Evolutionary conservation across 2,113 vertebrate species (phyloP), one percentile per base, ranked within the genome.

Genomic region (Clarias magur): DNA sequence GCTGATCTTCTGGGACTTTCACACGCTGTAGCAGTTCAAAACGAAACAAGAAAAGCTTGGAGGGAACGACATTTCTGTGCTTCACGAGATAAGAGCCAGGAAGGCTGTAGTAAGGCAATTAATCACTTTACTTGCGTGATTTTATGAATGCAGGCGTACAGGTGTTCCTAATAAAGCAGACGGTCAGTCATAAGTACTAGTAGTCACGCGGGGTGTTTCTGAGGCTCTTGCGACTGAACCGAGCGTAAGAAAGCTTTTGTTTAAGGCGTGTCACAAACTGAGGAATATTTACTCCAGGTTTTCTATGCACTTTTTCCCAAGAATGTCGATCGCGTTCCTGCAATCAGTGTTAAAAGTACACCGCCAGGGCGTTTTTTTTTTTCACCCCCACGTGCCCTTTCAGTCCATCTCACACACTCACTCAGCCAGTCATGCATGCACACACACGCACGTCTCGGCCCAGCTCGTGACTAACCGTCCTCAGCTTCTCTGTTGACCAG

Each of bases 371-470:
- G 21, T 48, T 48, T 34, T 34, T 48, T 34, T 34, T 78, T 42
- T 53, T 65, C 13, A 75, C 68, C n/a, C 68, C 83, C 53, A 79
- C 81, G 76, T 82, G 78, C 91, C 85, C 87, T 93, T 62, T 90
- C 90, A 88, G 85, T 92, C 82, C 85, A 42, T 90, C 65, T 72
- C n/a, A 19, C 60, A 90, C 88, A 19, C 60, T 90, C 88, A 83
- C 79, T 81, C 86, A 38, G 3, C 2, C 34, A 38, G 34, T 38
- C 34, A 38, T 38, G 34, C 34, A 38, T 2, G 34, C 42, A 23
- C 42, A 75, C 68, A 10, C 42, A 60, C 80, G 81, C 83, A 76
- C 88, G 68, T 13, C 48, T 56, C 75, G 25, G 75, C 25, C 75
- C n/a, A 72, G 85, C 73, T 88, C 15, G 59, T 82, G 84, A 73